Conservation (phyloP, 2,113 vertebrate genomes). For the Parotia lawesii region DNA sequence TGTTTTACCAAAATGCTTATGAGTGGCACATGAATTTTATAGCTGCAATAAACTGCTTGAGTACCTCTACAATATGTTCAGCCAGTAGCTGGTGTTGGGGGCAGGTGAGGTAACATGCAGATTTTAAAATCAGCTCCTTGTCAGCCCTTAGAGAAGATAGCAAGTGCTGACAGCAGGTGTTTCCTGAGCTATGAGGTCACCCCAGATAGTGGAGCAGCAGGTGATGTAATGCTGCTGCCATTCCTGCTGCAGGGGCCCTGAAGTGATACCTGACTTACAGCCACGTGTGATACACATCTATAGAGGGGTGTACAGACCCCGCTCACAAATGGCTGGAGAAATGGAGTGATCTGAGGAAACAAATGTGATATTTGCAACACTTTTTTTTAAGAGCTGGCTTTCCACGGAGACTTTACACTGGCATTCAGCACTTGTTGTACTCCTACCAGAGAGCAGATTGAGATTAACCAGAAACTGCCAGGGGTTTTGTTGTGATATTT, state of each 20-base stretch:
- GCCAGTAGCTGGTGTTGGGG: neutral
- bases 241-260: neutral
- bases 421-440: neutral
- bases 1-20: neutral
- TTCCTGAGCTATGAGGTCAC: neutral
- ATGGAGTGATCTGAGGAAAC: neutral
- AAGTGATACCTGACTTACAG: neutral
- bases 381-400: neutral
- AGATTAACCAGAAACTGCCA: neutral
- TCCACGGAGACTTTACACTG: neutral
- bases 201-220: neutral
- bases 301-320: neutral
- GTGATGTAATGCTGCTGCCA: neutral
- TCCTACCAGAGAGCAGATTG: neutral
- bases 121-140: neutral
- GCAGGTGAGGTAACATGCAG: neutral
- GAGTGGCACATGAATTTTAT: neutral
- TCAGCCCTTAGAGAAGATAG: neutral
- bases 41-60: neutral
- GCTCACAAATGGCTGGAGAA: neutral
- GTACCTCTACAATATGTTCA: neutral
- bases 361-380: neutral
- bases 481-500: neutral
- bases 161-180: neutral
- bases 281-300: fast-evolving